Conservation (phyloP, 1,140 invertebrate genomes). For the Ptiloglossa arizonensis region DNA sequence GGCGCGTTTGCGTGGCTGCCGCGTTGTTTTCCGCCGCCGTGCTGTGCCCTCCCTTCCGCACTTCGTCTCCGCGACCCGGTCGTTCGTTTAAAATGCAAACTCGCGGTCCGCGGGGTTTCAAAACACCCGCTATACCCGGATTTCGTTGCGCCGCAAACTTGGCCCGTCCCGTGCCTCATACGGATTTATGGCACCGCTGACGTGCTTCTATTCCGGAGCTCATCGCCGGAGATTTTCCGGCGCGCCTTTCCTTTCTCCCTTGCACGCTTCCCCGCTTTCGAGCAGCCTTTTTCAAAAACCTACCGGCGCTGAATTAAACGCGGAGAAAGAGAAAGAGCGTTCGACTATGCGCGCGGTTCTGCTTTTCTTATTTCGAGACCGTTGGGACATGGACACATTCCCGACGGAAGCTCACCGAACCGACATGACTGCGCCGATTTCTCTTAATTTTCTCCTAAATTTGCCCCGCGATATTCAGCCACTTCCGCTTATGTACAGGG, state of each 20-base stretch:
- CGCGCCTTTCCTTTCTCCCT: not conserved
- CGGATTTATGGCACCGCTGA: conserved; percentile 53
- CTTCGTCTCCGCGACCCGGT: not conserved
- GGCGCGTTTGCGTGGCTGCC: conserved; percentile 55
- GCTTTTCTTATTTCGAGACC: too few species aligned
- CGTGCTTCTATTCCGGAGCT: conserved; percentile 57
- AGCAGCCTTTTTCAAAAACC: not conserved
- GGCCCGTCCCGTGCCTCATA: conserved; percentile 48
- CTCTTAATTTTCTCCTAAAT: too few species aligned
- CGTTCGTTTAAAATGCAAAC: conserved; percentile 72
- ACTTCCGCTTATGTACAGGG: too few species aligned
- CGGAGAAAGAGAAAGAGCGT: too few species aligned
- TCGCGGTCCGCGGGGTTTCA: conserved; percentile 58
- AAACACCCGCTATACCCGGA: conserved; percentile 60
- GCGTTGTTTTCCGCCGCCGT: conserved; percentile 58
- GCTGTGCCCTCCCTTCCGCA: not conserved
- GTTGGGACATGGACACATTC: too few species aligned
- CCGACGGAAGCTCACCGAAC: too few species aligned
- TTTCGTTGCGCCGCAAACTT: conserved; percentile 61
- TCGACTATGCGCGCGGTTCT: too few species aligned
- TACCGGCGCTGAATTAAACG: too few species aligned
- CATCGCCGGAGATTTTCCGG: conserved; percentile 24
- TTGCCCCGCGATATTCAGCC: too few species aligned
- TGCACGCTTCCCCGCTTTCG: not conserved
- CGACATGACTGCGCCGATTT: too few species aligned